Conservation (phyloP, 2,797 vertebrate genomes). For the Gymnopithys bicolor region DNA sequence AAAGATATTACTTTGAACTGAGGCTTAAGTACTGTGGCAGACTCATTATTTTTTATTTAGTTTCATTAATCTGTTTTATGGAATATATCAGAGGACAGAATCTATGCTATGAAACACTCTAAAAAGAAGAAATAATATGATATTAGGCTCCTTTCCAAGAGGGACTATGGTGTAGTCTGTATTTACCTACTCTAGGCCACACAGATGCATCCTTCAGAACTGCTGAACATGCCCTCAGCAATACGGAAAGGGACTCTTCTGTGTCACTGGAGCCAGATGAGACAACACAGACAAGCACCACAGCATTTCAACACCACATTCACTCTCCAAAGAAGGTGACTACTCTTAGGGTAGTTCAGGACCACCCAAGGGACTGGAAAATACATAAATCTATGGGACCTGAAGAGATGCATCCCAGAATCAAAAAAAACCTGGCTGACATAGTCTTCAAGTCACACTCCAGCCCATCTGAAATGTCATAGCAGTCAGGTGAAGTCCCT, state of each 20-base stretch:
- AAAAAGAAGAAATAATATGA: not conserved
- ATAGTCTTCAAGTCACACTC: not conserved
- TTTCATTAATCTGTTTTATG: not conserved
- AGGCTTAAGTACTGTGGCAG: not conserved
- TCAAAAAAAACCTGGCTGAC: not conserved
- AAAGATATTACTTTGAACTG: not conserved
- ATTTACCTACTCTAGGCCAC: not conserved
- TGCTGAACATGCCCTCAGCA: not conserved
- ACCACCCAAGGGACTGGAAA: not conserved
- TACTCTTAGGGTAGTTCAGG: not conserved
- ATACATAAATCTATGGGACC: rapidly evolving
- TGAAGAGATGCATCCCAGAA: not conserved
- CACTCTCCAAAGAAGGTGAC: not conserved
- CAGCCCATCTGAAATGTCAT: not conserved
- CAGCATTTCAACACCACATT: not conserved
- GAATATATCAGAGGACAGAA: not conserved
- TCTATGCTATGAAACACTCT: not conserved
- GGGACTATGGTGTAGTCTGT: not conserved
- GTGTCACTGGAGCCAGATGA: not conserved
- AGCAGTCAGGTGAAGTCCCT: not conserved
- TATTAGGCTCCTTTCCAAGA: not conserved
- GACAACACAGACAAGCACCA: not conserved
- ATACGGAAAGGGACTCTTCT: not conserved
- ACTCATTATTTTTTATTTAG: not conserved
- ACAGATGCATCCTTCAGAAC: not conserved